phyloP scores from a whole-genome alignment of 2,113 vertebrate genomes.

The Planiliza haematocheilus region DNA sequence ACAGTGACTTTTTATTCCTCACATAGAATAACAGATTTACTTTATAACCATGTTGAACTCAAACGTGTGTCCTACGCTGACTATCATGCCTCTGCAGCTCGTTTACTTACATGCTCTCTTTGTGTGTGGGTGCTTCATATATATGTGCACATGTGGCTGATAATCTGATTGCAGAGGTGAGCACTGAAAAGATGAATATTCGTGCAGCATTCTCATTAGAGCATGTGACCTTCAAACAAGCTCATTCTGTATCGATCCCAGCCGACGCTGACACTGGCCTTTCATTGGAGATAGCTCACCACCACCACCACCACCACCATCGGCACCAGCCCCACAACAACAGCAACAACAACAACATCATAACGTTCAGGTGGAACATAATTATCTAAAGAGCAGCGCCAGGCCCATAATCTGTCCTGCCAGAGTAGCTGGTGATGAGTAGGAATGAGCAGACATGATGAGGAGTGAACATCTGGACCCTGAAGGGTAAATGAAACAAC shows the following conservation, averaged over 20 bases:
- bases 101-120: not conserved
- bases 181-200: constrained; percentile 83
- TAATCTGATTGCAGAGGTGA: constrained; percentile 65
- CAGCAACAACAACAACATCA: constrained; percentile 51
- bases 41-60: no score
- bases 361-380: constrained; percentile 48
- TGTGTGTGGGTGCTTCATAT: not conserved
- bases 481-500: not conserved
- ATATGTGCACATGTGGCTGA: constrained; percentile 60
- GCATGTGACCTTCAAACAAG: constrained; percentile 79
- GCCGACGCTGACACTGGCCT: constrained; percentile 69
- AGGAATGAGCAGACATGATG: not conserved
- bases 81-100: constrained; percentile 1
- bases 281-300: constrained; percentile 69
- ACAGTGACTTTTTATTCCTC: no score
- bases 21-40: no score
- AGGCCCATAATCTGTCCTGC: constrained; percentile 40
- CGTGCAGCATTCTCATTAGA: constrained; percentile 77
- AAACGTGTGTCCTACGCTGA: not conserved
- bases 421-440: constrained; percentile 26
- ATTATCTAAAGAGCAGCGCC: constrained; percentile 57
- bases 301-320: constrained; percentile 31
- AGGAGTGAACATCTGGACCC: not conserved
- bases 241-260: constrained; percentile 74
- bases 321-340: constrained; percentile 39